Percentiles rank a stretch among this genome's conserved stretches.
These are phyloP conservation scores for Heliconius charithonia DNA, from an alignment of 2,888 invertebrate species.

Conservation along the genomic window DNA sequence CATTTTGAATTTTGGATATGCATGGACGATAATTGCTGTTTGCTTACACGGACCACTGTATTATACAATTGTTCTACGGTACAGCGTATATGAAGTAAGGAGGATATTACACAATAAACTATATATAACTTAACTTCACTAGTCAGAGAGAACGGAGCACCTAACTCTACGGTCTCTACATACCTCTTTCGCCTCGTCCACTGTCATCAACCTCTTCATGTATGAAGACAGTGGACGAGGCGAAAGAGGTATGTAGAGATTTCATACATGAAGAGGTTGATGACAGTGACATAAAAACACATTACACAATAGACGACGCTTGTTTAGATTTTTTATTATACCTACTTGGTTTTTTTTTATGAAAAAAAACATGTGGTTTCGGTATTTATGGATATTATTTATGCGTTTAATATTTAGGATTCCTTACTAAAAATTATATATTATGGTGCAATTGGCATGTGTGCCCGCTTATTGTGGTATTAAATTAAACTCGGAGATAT, in stretches of 20 bases:
- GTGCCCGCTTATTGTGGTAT: not conserved
- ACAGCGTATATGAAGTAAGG: conserved; percentile 70
- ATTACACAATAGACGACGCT: not conserved
- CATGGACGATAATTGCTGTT: conserved; percentile 77
- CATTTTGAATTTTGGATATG: conserved; percentile 73
- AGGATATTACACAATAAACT: not conserved
- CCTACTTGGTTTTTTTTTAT: too few relatives aligned
- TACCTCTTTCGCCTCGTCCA: too few relatives aligned
- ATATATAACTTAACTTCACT: too few relatives aligned
- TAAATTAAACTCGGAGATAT: not conserved
- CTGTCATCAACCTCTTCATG: too few relatives aligned
- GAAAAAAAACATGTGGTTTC: not conserved
- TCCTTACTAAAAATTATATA: too few relatives aligned
- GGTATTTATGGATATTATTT: not conserved
- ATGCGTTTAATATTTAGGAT: not conserved
- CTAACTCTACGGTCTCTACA: too few relatives aligned
- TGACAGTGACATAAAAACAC: too few relatives aligned
- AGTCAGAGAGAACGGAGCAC: too few relatives aligned
- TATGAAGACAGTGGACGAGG: too few relatives aligned
- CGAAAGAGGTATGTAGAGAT: too few relatives aligned
- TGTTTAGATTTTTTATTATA: not conserved
- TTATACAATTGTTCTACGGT: conserved; percentile 64
- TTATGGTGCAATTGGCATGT: not conserved
- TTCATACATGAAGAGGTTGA: too few relatives aligned
- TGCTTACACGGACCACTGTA: conserved; percentile 73